Evolutionary conservation across 2,113 vertebrate genomes (phyloP).

Genomic region (Varanus salvator): DNA sequence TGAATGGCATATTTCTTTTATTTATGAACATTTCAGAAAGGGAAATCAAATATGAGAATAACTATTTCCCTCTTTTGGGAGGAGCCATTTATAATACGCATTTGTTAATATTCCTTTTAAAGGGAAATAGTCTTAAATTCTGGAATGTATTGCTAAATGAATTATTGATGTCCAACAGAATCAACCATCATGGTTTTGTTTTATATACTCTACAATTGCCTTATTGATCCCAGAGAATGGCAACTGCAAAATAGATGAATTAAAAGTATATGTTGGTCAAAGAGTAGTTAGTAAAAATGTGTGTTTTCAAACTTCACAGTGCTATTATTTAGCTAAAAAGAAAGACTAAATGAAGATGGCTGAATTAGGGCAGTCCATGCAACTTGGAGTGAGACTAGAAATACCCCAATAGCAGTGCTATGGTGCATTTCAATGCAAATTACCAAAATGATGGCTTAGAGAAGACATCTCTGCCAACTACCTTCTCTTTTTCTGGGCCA

Average conservation of each 20-base stretch:
- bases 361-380: neutral
- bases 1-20: constrained; percentile 12
- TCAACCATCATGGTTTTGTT: neutral
- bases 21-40: neutral
- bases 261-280: neutral
- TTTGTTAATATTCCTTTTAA: constrained; percentile 37
- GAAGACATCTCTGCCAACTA: neutral
- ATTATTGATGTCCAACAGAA: constrained; percentile 23
- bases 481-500: neutral
- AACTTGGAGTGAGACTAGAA: neutral
- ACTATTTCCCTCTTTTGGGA: neutral
- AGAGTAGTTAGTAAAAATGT: neutral
- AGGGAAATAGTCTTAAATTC: neutral
- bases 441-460: neutral
- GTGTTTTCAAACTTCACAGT: neutral
- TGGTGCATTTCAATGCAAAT: neutral
- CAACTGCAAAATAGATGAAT: neutral
- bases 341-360: neutral
- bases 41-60: neutral
- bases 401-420: neutral
- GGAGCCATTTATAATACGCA: constrained; percentile 17
- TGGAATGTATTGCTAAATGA: constrained; percentile 12
- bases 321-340: neutral
- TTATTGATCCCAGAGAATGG: neutral
- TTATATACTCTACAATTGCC: neutral